phyloP scores from a whole-genome alignment of 2,888 invertebrate genomes.

The Andrena dorsata region DNA sequence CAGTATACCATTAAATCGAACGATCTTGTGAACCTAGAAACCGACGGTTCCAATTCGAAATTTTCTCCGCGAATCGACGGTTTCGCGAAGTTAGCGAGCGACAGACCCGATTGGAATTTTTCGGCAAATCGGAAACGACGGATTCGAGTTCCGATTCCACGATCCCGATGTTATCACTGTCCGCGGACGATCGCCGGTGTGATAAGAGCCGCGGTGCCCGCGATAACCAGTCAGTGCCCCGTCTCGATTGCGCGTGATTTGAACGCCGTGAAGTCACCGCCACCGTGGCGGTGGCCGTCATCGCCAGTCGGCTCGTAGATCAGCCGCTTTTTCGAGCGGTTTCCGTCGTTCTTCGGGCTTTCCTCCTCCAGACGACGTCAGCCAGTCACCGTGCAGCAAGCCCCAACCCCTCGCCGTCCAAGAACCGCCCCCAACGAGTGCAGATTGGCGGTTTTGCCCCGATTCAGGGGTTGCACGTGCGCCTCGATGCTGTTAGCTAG shows the following conservation, averaged over 20 bases:
- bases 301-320: conserved; percentile 48
- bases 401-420: conserved; percentile 61
- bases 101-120: background rate
- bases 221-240: conserved; percentile 3
- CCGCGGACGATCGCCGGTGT: background rate
- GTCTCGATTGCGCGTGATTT: conserved; percentile 80
- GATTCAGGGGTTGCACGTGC: conserved; percentile 69
- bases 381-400: conserved; percentile 62
- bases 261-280: conserved; percentile 80
- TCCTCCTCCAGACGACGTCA: conserved; percentile 58
- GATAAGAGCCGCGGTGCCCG: background rate
- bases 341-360: conserved; percentile 57
- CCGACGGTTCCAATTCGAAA: background rate
- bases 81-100: too few species aligned
- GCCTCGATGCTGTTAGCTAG: conserved; percentile 54
- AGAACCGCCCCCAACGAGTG: conserved; percentile 81
- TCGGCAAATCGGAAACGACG: background rate
- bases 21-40: background rate
- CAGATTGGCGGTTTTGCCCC: conserved; percentile 69
- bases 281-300: conserved; percentile 58
- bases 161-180: background rate
- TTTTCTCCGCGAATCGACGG: too few species aligned
- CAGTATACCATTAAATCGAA: background rate
- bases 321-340: conserved; percentile 59
- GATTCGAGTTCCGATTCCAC: background rate